Evolutionary conservation across 2,888 invertebrate species (phyloP).

Genomic region (Brachyptera putata): DNA sequence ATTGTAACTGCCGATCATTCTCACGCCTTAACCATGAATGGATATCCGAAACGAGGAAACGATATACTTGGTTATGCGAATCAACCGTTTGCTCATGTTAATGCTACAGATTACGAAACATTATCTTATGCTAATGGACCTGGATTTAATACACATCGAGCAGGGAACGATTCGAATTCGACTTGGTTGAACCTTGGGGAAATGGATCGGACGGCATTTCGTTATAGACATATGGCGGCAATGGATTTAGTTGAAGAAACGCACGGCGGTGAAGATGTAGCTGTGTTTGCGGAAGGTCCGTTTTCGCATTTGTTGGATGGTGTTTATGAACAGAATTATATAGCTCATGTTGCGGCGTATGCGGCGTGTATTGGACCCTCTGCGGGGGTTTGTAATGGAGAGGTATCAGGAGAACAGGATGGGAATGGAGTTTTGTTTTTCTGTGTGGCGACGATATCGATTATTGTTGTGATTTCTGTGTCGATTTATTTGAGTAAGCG

Average conservation of each 20-base stretch:
- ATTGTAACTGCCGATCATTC: constrained; percentile 64
- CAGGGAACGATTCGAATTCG: constrained; percentile 1
- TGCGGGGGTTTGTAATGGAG: too few species aligned
- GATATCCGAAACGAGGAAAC: too few species aligned
- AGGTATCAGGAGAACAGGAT: too few species aligned
- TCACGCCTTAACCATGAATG: constrained; percentile 58
- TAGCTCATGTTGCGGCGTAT: constrained; percentile 71
- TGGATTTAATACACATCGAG: constrained; percentile 43
- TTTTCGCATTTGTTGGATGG: constrained; percentile 78
- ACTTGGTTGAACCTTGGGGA: background rate
- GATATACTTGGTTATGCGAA: too few species aligned
- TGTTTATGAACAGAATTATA: constrained; percentile 70
- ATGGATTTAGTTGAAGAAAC: constrained; percentile 49
- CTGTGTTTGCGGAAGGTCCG: constrained; percentile 70
- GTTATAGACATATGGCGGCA: background rate
- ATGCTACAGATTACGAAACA: constrained; percentile 51
- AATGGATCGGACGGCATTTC: background rate
- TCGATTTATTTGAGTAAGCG: too few species aligned
- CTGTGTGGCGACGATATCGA: too few species aligned
- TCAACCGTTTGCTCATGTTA: too few species aligned
- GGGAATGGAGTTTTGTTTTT: too few species aligned
- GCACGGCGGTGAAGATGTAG: constrained; percentile 77
- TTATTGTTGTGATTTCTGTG: too few species aligned
- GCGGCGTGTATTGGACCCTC: constrained; percentile 63
- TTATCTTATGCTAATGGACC: constrained; percentile 62